Evolutionary conservation across 1,140 invertebrate genomes (phyloP).

Genomic region (Lasioglossum albipes): DNA sequence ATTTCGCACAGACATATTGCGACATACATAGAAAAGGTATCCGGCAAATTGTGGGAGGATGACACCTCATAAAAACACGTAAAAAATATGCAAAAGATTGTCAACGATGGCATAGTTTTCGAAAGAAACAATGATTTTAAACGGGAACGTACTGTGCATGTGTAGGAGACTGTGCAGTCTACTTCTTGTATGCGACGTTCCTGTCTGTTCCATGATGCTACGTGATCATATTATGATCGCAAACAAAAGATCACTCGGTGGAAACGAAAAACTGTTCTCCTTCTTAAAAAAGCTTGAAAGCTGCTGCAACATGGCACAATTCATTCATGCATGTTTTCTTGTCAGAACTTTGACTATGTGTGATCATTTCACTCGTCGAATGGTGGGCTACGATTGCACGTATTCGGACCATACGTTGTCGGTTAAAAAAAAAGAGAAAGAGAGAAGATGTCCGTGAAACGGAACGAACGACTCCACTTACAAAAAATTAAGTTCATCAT

Average conservation of each 20-base stretch:
- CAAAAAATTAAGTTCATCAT: neutral
- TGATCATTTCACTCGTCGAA: neutral
- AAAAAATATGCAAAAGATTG: too few relatives aligned
- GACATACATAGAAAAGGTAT: neutral
- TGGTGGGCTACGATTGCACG: neutral
- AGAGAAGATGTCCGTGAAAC: neutral
- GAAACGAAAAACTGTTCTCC: neutral
- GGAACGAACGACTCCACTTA: neutral
- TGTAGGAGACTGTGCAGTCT: neutral
- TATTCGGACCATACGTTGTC: neutral
- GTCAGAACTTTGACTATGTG: neutral
- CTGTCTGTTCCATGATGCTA: neutral
- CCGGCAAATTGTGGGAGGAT: neutral
- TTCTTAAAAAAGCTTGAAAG: neutral
- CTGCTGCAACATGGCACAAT: neutral
- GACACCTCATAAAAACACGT: neutral
- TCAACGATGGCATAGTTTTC: neutral
- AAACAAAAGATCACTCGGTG: neutral
- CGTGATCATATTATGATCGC: neutral
- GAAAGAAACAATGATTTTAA: neutral
- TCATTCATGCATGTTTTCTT: conserved; percentile 1
- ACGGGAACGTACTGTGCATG: neutral
- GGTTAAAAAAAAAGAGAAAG: neutral
- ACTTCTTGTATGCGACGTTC: conserved; percentile 2
- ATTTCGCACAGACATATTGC: too few relatives aligned